Conservation (phyloP, 2,113 vertebrate species). For the Ictalurus furcatus region DNA sequence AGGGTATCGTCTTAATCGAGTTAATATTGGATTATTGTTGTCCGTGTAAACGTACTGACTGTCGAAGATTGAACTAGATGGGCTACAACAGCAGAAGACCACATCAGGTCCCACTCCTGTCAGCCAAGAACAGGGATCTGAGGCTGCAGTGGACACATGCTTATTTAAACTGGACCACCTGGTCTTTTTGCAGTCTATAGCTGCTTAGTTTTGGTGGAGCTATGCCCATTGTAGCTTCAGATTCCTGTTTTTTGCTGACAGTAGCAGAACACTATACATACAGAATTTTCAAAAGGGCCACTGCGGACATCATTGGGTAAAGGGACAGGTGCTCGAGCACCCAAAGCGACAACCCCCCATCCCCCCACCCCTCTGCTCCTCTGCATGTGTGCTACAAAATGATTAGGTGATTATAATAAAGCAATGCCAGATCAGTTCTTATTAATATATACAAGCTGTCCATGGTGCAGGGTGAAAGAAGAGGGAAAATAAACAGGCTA, state of each 20-base stretch:
- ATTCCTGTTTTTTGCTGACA: background rate
- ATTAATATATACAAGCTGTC: background rate
- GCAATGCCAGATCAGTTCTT: background rate
- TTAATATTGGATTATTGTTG: no score
- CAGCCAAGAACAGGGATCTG: background rate
- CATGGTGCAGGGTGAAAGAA: background rate
- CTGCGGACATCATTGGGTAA: background rate
- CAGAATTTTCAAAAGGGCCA: background rate
- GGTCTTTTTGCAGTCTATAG: background rate
- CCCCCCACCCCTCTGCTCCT: no score
- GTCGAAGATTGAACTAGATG: background rate
- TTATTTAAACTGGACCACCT: background rate
- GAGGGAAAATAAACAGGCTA: constrained; percentile 17
- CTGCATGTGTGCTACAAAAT: background rate
- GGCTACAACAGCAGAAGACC: background rate
- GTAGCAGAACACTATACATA: background rate
- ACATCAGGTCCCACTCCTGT: background rate
- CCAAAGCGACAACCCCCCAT: background rate
- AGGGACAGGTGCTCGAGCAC: background rate
- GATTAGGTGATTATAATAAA: background rate
- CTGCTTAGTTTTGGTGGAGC: background rate
- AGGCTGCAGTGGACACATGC: background rate
- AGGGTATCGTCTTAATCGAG: no score
- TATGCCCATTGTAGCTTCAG: background rate
- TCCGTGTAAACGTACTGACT: no score